These are phyloP conservation scores for Perizoma affinitatum DNA, from an alignment of 2,888 invertebrate genomes.

Conservation along the genomic window DNA sequence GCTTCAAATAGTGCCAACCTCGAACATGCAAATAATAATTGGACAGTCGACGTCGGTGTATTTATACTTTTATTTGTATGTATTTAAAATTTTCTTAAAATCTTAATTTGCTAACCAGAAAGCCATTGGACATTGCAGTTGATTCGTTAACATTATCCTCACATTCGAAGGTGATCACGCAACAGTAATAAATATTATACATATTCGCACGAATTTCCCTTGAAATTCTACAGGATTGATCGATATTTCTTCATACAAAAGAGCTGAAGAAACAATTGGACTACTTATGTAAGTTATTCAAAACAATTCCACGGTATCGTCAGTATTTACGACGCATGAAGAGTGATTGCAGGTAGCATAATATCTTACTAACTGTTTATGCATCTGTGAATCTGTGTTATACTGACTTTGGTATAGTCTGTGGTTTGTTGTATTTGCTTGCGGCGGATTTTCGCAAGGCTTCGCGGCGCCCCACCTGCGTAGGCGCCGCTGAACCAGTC, in stretches of 20 bases:
- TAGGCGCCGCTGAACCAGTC: constrained; percentile 63
- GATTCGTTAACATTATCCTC: constrained; percentile 5
- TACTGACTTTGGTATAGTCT: constrained; percentile 19
- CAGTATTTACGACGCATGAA: constrained; percentile 12
- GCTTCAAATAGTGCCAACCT: no score
- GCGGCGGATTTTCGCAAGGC: constrained; percentile 77
- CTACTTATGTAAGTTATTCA: constrained; percentile 17
- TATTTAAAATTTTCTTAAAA: no score
- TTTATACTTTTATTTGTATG: no score
- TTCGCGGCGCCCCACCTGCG: constrained; percentile 73
- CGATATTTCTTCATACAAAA: constrained; percentile 11
- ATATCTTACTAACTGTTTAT: constrained; percentile 12
- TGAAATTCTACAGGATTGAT: constrained; percentile 8
- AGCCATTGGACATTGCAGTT: neutral
- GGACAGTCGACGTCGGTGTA: no score
- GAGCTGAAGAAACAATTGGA: constrained; percentile 25
- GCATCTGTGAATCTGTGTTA: constrained; percentile 7
- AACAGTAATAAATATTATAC: constrained; percentile 18
- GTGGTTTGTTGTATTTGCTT: constrained; percentile 41
- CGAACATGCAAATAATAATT: no score
- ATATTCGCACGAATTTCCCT: constrained; percentile 10
- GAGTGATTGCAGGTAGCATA: constrained; percentile 20
- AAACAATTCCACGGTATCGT: constrained; percentile 25
- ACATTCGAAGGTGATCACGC: constrained; percentile 18
- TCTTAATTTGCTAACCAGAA: neutral